phyloP scores from a whole-genome alignment of 2,113 vertebrate genomes.

The Spea bombifrons region DNA sequence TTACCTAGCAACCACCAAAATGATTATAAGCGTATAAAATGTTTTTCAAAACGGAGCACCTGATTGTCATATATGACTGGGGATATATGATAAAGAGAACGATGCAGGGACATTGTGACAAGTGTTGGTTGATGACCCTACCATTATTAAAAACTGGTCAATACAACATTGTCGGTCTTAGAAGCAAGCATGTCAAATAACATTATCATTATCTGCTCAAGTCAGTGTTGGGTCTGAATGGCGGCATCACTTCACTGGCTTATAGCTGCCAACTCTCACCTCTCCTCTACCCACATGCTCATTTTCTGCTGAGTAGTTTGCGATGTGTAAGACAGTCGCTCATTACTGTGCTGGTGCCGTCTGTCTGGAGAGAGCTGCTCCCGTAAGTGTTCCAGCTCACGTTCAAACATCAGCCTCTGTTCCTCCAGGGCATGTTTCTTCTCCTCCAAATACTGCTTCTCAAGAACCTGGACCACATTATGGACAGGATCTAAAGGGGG shows the following conservation, averaged over 20 bases:
- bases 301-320: constrained; percentile 81
- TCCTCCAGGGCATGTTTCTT: constrained; percentile 91
- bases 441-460: constrained; percentile 95
- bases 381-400: constrained; percentile 86
- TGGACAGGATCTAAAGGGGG: constrained; percentile 82
- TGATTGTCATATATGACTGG: too few relatives aligned
- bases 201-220: too few relatives aligned
- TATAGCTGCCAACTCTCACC: constrained; percentile 63
- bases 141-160: too few relatives aligned
- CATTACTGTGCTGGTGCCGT: constrained; percentile 70
- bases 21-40: too few relatives aligned
- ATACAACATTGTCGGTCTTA: too few relatives aligned
- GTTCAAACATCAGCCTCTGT: constrained; percentile 93
- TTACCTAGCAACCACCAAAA: too few relatives aligned
- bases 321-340: constrained; percentile 76
- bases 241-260: neutral
- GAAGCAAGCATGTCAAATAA: too few relatives aligned
- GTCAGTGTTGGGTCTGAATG: neutral
- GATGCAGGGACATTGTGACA: too few relatives aligned
- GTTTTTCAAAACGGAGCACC: too few relatives aligned
- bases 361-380: constrained; percentile 91
- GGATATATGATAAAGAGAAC: too few relatives aligned
- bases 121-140: too few relatives aligned
- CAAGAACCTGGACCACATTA: constrained; percentile 89
- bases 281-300: constrained; percentile 90